These are phyloP conservation scores for Spermophilus dauricus DNA, from an alignment of 2,113 vertebrate genomes.

Conservation along the genomic window DNA sequence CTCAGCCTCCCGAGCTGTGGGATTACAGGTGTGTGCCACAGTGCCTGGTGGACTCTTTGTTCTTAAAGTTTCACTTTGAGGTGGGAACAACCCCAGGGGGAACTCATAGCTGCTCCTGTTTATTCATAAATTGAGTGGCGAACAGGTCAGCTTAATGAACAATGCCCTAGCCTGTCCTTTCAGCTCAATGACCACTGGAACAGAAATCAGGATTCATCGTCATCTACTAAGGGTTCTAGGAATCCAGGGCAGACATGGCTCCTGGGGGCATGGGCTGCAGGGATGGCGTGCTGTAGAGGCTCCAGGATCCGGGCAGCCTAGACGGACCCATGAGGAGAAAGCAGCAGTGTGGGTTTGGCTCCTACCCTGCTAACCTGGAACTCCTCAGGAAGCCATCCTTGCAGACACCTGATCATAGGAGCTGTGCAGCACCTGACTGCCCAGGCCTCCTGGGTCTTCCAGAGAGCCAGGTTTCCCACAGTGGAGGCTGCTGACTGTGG, in stretches of 20 bases:
- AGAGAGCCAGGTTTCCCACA: not conserved
- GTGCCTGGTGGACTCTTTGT: no score
- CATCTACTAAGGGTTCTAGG: not conserved
- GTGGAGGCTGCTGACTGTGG: not conserved
- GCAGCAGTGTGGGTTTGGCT: not conserved
- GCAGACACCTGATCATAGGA: not conserved
- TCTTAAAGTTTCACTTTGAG: not conserved
- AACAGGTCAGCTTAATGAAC: not conserved
- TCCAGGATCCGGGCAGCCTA: not conserved
- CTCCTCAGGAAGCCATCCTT: not conserved
- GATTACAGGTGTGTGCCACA: no score
- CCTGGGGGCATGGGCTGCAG: no score
- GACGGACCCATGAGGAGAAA: not conserved
- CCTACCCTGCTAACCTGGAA: not conserved
- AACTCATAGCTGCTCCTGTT: not conserved
- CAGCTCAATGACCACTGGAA: not conserved
- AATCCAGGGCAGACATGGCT: not conserved
- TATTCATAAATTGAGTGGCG: not conserved
- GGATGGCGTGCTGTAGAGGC: not conserved
- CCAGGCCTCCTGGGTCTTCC: not conserved
- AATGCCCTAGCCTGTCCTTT: not conserved
- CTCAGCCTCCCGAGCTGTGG: no score
- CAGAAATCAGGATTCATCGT: not conserved
- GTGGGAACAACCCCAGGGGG: not conserved
- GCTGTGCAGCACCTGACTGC: no score